phyloP scores from a whole-genome alignment of 2,888 invertebrate genomes.

The Cephus pygmeus region DNA sequence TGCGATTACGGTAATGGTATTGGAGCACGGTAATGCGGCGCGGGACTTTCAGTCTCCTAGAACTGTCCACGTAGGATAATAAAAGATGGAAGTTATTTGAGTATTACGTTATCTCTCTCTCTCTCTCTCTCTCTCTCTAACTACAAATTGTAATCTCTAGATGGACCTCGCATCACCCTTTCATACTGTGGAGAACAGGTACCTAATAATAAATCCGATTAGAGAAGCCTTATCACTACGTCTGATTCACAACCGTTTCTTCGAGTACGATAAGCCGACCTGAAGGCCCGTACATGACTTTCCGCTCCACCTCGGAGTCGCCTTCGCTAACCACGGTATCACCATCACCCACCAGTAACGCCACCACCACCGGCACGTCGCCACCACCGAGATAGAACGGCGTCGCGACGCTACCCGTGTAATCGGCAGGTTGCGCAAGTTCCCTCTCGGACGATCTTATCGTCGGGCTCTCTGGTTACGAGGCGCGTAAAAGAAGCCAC shows the following conservation, averaged over 20 bases:
- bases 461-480: slow-evolving; percentile 18
- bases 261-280: neutral
- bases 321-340: neutral
- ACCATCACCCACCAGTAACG: neutral
- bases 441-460: slow-evolving; percentile 40
- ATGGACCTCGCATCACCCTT: neutral
- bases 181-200: neutral
- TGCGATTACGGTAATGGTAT: slow-evolving; percentile 50
- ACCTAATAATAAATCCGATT: slow-evolving; percentile 6
- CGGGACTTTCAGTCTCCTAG: neutral
- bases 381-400: neutral
- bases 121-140: neutral
- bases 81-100: neutral
- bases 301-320: neutral
- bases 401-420: slow-evolving; percentile 18
- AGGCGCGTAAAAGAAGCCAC: slow-evolving; percentile 20
- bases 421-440: slow-evolving; percentile 47
- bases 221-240: neutral
- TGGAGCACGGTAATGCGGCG: slow-evolving; percentile 25
- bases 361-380: neutral
- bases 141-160: neutral
- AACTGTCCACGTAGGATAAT: neutral
- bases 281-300: neutral
- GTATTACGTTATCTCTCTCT: neutral
- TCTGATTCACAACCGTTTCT: neutral